Percentiles rank a stretch among this genome's conserved stretches.
Conservation (phyloP, 2,888 invertebrate species). For the Mesochorus sp. region DNA sequence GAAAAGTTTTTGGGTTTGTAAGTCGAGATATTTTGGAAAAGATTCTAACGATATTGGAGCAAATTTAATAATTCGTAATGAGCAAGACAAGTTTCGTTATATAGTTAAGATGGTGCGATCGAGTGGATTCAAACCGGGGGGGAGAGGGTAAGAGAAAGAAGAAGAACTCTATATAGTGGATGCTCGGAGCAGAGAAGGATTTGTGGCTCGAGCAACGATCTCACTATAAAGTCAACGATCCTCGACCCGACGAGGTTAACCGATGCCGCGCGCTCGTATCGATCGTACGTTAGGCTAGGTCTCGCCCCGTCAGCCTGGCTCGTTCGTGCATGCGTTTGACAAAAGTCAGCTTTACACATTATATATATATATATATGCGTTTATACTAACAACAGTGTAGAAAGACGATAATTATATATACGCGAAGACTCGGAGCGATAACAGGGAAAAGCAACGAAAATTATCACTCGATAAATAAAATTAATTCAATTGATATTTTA, state of each 20-base stretch:
- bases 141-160: neutral
- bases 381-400: too few relatives aligned
- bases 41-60: neutral
- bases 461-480: too few relatives aligned
- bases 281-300: conserved; percentile 54
- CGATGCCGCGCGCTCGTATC: conserved; percentile 51
- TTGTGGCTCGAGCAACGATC: conserved; percentile 59
- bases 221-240: conserved; percentile 59
- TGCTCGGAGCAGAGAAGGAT: conserved; percentile 33
- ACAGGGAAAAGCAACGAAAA: neutral
- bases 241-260: conserved; percentile 55
- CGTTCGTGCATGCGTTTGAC: conserved; percentile 41
- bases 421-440: too few relatives aligned
- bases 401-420: neutral
- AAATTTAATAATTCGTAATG: conserved; percentile 23
- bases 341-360: too few relatives aligned
- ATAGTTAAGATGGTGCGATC: conserved; percentile 15
- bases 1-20: too few relatives aligned
- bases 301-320: neutral
- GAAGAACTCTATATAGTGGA: conserved; percentile 3
- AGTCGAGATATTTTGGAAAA: too few relatives aligned
- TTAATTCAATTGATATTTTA: too few relatives aligned
- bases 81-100: neutral
- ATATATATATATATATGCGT: neutral
- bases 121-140: conserved; percentile 18